These are phyloP conservation scores for Dicrurus megarhynchus DNA, from an alignment of 2,113 vertebrate species.

Conservation along the genomic window DNA sequence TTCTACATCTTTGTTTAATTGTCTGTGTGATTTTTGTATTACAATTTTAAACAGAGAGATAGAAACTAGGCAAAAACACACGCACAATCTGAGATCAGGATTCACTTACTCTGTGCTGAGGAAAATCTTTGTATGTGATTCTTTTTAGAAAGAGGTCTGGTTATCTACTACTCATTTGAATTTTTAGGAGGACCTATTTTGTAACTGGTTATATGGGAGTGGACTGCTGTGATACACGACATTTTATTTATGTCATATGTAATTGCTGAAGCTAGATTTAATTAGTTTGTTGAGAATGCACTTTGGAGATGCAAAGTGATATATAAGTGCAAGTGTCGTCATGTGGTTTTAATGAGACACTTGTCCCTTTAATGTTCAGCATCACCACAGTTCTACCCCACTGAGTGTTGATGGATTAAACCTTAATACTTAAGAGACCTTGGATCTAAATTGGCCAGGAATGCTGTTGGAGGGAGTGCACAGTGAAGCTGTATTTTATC, in stretches of 20 bases:
- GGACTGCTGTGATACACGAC: background rate
- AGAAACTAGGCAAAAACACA: background rate
- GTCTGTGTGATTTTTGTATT: background rate
- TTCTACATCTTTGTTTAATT: background rate
- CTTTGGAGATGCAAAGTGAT: slow-evolving; percentile 29
- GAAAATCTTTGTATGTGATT: background rate
- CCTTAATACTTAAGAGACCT: background rate
- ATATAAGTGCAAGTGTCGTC: slow-evolving; percentile 22
- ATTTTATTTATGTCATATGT: slow-evolving; percentile 31
- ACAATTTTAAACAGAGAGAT: background rate
- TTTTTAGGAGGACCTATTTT: slow-evolving; percentile 38
- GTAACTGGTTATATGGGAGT: slow-evolving; percentile 28
- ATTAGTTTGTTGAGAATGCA: slow-evolving; percentile 28
- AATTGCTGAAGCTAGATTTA: slow-evolving; percentile 40
- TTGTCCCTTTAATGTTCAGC: slow-evolving; percentile 1
- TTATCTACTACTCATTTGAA: background rate
- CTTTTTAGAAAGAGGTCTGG: background rate
- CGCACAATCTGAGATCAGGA: background rate
- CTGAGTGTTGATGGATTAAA: background rate
- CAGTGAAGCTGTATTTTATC: rapidly evolving
- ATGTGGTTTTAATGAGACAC: slow-evolving; percentile 13
- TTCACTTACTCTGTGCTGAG: background rate
- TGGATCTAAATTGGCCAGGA: background rate
- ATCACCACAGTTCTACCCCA: background rate
- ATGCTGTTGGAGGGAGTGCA: background rate